Conservation (phyloP, 2,797 vertebrate species). For the Intellagama lesueurii region DNA sequence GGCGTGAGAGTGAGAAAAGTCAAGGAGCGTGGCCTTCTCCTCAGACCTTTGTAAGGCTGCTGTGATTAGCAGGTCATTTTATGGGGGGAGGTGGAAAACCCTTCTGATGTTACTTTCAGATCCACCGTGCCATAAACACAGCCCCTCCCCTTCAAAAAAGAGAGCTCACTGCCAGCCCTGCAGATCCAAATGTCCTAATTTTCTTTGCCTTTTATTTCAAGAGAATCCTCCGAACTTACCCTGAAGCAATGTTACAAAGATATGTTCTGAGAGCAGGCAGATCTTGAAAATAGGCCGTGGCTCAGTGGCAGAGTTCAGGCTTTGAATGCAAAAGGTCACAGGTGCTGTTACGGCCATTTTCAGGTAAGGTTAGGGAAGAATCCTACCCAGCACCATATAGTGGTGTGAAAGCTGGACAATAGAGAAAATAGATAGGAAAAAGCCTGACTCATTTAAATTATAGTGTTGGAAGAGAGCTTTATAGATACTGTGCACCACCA, state of each 20-base stretch:
- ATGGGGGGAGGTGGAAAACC: not conserved
- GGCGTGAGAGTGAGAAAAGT: slow-evolving; percentile 6
- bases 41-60: not conserved
- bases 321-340: no score
- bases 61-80: slow-evolving; percentile 24
- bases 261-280: not conserved
- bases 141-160: not conserved
- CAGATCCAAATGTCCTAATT: not conserved
- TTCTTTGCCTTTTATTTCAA: not conserved
- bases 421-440: no score
- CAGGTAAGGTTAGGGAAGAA: no score
- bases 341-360: no score
- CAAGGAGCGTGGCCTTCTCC: not conserved
- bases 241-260: not conserved
- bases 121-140: not conserved
- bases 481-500: no score
- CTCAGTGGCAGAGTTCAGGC: no score
- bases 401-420: no score
- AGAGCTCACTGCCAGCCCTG: not conserved
- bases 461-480: no score
- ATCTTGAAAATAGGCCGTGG: not conserved
- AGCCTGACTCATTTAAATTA: no score
- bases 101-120: not conserved
- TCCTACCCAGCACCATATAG: no score
- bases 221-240: not conserved